Base-by-base conservation (phyloP, 2,888 invertebrate genomes). In the Dynastes tityus region DNA sequence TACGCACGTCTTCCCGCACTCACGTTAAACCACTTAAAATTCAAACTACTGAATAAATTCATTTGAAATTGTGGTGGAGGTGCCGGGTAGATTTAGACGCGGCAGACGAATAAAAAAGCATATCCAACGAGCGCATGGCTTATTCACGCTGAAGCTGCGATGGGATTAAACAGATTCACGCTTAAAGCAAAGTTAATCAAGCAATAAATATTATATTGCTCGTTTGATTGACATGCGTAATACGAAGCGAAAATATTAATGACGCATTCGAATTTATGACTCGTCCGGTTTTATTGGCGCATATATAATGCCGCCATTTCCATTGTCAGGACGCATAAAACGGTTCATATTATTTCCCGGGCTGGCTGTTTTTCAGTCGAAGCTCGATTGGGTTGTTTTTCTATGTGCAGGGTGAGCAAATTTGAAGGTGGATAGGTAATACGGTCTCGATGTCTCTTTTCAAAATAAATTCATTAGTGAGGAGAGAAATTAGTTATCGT, bases 171-270 rank as follows among this genome's bases (percentile, higher is more conserved):
- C 51, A 6, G 4, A 32, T 51, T 13, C 6, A 13, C 13, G 53
- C 16, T 37, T 40, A 32, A 76, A 67, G 6, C 51, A 6, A 27
- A 75, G 53, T 53, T 76, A 67, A 76, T 67, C 65, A 76, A 76
- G 51, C 65, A 67, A 76, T 76, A 76, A 76, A 76, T 76, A 76
- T 76, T 76, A 67, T 76, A 65, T 65, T 32, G 8, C 29, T 5
- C 51, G 53, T 76, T 67, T 76, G 76, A 76, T 76, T 67, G 76
- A 76, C 76, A 40, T 16, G n/a, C 76, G 29, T 37, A 67, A 55
- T 55, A 67, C 53, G 53, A 76, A 63, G 29, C 53, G 76, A 53
- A 76, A 76, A 76, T 65, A 76, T 76, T 65, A 76, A 76, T 67
- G 76, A 37, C 76, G 27, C 16, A 32, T 22, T 53, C 55, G 53